A percentile compares a stretch with the other conserved stretches of the same genome.
These are phyloP conservation scores for Sorex maritimensis DNA, from an alignment of 2,797 vertebrate genomes.

Conservation along the genomic window DNA sequence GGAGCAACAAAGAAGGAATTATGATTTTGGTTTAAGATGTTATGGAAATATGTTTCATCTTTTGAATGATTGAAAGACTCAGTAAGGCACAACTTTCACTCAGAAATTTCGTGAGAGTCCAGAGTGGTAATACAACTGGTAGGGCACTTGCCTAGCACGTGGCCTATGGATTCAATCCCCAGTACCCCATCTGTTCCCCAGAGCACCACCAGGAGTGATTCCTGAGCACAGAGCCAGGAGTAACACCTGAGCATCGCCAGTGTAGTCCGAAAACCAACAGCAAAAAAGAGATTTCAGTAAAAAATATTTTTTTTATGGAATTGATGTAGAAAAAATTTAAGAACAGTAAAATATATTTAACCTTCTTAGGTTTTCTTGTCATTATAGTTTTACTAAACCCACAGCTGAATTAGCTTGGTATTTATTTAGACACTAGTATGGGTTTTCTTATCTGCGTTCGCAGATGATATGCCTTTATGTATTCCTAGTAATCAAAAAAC, in stretches of 20 bases:
- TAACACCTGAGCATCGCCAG: too few relatives aligned
- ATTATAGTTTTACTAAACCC: not conserved
- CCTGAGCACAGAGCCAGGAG: too few relatives aligned
- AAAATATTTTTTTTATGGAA: not conserved
- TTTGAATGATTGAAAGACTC: not conserved
- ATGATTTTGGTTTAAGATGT: not conserved
- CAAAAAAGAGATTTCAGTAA: too few relatives aligned
- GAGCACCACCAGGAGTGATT: too few relatives aligned
- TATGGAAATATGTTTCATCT: not conserved
- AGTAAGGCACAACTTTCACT: not conserved
- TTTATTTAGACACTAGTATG: not conserved
- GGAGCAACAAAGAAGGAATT: not conserved
- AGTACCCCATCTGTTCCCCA: too few relatives aligned
- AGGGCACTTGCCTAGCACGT: too few relatives aligned
- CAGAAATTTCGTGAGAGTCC: not conserved
- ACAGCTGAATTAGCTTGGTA: not conserved
- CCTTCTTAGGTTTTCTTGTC: not conserved
- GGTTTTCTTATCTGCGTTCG: not conserved
- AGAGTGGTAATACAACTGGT: too few relatives aligned
- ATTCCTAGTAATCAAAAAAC: not conserved
- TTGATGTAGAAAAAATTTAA: not conserved
- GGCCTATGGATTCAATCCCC: too few relatives aligned
- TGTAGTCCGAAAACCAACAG: too few relatives aligned
- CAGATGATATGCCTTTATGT: not conserved
- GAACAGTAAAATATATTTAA: not conserved